Base-by-base conservation (phyloP, 2,888 invertebrate species). In the Agriopis leucophaearia region DNA sequence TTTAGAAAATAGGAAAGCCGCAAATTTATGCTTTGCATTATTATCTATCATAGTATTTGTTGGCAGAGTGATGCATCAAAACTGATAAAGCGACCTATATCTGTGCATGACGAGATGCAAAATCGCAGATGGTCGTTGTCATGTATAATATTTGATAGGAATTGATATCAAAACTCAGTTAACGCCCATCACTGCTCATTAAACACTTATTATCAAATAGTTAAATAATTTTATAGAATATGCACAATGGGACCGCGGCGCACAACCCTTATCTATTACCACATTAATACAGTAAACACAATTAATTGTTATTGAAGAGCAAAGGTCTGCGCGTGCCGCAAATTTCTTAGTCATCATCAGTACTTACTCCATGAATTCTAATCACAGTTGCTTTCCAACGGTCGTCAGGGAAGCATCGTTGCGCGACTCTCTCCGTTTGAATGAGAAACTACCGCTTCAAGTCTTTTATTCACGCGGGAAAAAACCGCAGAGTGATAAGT, bases 391-490 rank as follows among this genome's bases (percentile, higher is more conserved):
- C 74, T 78, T 77, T 77, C 81, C 77, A 79, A 77, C 84, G 56
- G 75, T 81, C 80, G 78, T 75, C 75, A 75, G 77, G 71, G 74
- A 70, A 79, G 77, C 81, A 81, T 78, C 72, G 69, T 60, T 57
- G 62, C 73, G 77, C 38, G 27, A 42, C 63, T 58, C 65, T 64
- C 71, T 74, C 76, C 73, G 88, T 89, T 87, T 93, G 91, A 92
- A 95, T 95, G 95, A 94, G 94, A 95, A 95, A 94, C 85, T 89
- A 92, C 87, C 94, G 94, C 77, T 95, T 95, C 85, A 95, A 94
- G 73, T 94, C 95, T 82, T 95, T 95, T 85, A 91, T 95, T 78
- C 91, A 94, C 88, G 95, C 95, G 93, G 95, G 95, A 73, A 94
- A 90, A 83, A 95, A 95, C 94, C 95, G 95, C 92, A 91, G 84